Conservation (phyloP, 2,113 vertebrate species). For the Dipodomys spectabilis region DNA sequence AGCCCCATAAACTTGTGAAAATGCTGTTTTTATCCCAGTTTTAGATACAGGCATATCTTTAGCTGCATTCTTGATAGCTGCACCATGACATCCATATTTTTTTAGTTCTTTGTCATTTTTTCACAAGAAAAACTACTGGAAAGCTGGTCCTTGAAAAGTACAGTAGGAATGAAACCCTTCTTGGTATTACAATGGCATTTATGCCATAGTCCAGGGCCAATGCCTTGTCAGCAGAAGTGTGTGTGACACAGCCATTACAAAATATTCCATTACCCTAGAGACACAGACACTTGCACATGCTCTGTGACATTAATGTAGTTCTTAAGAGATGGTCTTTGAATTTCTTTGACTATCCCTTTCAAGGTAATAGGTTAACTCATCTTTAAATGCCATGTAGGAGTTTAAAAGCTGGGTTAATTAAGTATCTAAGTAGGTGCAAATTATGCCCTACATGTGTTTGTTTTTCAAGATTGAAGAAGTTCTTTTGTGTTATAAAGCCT, state of each 20-base stretch:
- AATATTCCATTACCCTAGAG: constrained; percentile 40
- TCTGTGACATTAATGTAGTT: constrained; percentile 56
- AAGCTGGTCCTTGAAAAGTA: neutral
- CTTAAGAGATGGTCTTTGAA: constrained; percentile 59
- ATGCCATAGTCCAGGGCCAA: constrained; percentile 5
- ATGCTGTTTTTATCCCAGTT: neutral
- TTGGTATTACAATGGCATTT: constrained; percentile 12
- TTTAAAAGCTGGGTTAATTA: constrained; percentile 53
- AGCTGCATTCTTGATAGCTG: neutral
- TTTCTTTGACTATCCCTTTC: constrained; percentile 62
- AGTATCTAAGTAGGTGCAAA: constrained; percentile 28
- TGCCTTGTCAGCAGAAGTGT: constrained; percentile 23
- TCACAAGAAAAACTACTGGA: neutral
- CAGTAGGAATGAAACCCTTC: neutral
- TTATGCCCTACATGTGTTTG: neutral
- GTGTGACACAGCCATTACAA: constrained; percentile 43
- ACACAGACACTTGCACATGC: constrained; percentile 19
- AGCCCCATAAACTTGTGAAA: neutral
- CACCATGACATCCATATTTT: neutral
- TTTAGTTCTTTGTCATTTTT: neutral
- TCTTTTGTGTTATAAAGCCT: neutral
- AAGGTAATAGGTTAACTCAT: constrained; percentile 51
- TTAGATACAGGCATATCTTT: neutral
- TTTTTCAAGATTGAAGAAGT: constrained; percentile 6
- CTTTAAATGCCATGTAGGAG: constrained; percentile 41